Evolutionary conservation across 2,113 vertebrate genomes (phyloP).

Genomic region (Morphnarchus princeps): DNA sequence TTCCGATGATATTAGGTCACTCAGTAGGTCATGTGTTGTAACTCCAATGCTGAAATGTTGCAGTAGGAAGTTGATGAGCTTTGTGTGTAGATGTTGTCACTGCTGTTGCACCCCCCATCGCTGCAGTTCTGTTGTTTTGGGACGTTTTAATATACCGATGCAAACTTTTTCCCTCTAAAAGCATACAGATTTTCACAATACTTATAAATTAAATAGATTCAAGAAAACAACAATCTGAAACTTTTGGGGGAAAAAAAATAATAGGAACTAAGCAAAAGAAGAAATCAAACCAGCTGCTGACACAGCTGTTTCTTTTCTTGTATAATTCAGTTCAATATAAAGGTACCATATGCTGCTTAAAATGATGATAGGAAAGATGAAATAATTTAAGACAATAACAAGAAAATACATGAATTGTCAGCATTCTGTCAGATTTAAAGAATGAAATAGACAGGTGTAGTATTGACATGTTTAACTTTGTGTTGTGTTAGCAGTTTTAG

Average conservation of each 20-base stretch:
- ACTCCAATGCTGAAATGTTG: background rate
- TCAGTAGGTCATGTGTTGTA: background rate
- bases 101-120: background rate
- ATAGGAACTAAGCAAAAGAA: conserved; percentile 86
- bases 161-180: background rate
- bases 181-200: background rate
- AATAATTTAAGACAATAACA: conserved; percentile 86
- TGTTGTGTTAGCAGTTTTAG: conserved; percentile 86
- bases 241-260: conserved; percentile 73
- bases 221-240: conserved; percentile 65
- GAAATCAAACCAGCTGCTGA: conserved; percentile 91
- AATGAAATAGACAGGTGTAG: conserved; percentile 82
- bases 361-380: conserved; percentile 87
- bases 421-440: conserved; percentile 91
- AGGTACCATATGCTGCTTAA: conserved; percentile 92
- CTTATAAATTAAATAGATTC: conserved; percentile 62
- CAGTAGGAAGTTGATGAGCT: background rate
- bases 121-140: background rate
- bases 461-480: conserved; percentile 89
- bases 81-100: background rate
- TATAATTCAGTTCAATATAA: conserved; percentile 90
- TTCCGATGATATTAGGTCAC: background rate
- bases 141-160: background rate
- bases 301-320: conserved; percentile 87
- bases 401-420: conserved; percentile 95